Evolutionary conservation across 2,888 invertebrate genomes (phyloP).

Genomic region (Hydrotaea cyrtoneurina): DNA sequence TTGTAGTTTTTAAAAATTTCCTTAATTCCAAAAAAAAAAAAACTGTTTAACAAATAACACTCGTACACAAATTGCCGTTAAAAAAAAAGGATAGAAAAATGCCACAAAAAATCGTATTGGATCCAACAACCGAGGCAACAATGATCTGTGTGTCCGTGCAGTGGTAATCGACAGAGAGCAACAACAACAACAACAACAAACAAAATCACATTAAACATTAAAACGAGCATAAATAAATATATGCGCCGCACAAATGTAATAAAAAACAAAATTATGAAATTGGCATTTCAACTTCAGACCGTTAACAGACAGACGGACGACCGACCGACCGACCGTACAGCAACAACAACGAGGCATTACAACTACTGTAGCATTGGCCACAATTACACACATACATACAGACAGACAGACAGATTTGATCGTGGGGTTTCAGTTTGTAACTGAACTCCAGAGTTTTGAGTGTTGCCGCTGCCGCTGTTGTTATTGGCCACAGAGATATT

Average conservation of each 20-base stretch:
- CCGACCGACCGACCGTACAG: conserved; percentile 36
- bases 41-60: conserved; percentile 58
- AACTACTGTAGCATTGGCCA: conserved; percentile 19
- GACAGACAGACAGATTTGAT: not conserved
- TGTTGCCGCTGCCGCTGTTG: conserved; percentile 37
- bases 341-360: not conserved
- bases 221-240: conserved; percentile 54
- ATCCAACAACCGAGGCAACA: conserved; percentile 34
- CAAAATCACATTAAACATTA: conserved; percentile 46
- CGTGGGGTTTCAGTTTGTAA: conserved; percentile 18
- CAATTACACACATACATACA: not conserved
- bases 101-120: conserved; percentile 15
- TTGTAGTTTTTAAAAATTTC: conserved; percentile 37
- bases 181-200: too few relatives aligned
- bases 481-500: conserved; percentile 54
- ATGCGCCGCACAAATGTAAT: conserved; percentile 43
- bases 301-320: conserved; percentile 47
- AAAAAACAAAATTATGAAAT: conserved; percentile 64
- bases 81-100: conserved; percentile 19
- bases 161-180: not conserved
- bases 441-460: conserved; percentile 26
- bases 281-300: conserved; percentile 62
- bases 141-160: not conserved
- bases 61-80: conserved; percentile 44
- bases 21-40: conserved; percentile 52